A percentile compares a stretch with the other conserved stretches of the same genome.
These are phyloP conservation scores for Melieria crassipennis DNA, from an alignment of 2,888 invertebrate genomes.

Conservation along the genomic window DNA sequence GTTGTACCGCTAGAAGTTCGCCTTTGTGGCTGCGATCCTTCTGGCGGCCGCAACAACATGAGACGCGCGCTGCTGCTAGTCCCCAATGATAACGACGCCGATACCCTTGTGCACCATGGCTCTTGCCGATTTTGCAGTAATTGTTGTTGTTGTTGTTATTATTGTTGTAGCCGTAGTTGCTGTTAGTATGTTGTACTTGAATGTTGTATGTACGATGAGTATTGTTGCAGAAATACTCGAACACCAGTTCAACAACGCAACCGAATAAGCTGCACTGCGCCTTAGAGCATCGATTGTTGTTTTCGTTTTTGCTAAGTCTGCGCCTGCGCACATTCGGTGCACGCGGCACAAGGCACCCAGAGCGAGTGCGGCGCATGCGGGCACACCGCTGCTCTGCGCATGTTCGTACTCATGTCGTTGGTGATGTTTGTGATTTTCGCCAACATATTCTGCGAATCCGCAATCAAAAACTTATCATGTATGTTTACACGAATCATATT, in stretches of 20 bases:
- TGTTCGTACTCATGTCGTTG: background rate
- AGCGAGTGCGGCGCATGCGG: conserved; percentile 11
- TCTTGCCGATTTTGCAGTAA: too few relatives aligned
- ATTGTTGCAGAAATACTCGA: too few relatives aligned
- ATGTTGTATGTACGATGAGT: too few relatives aligned
- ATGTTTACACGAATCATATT: conserved; percentile 29
- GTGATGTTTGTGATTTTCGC: background rate
- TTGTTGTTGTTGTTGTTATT: too few relatives aligned
- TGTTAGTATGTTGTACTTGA: too few relatives aligned
- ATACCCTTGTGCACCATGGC: too few relatives aligned
- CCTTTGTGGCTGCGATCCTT: background rate
- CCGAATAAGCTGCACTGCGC: too few relatives aligned
- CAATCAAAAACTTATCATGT: conserved; percentile 34
- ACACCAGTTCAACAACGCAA: too few relatives aligned
- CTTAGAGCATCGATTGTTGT: too few relatives aligned
- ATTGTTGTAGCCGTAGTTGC: too few relatives aligned
- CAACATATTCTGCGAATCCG: conserved; percentile 26
- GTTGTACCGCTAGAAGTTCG: conserved; percentile 19
- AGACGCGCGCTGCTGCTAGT: conserved; percentile 1
- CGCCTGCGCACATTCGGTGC: background rate
- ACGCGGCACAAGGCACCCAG: background rate
- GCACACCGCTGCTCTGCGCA: background rate
- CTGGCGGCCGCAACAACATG: background rate
- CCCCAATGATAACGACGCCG: too few relatives aligned
- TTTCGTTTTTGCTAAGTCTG: too few relatives aligned